Evolutionary conservation across 92 coral and sea anemone genomes (phyloP).

Genomic region (Anthopleura xanthogrammica): DNA sequence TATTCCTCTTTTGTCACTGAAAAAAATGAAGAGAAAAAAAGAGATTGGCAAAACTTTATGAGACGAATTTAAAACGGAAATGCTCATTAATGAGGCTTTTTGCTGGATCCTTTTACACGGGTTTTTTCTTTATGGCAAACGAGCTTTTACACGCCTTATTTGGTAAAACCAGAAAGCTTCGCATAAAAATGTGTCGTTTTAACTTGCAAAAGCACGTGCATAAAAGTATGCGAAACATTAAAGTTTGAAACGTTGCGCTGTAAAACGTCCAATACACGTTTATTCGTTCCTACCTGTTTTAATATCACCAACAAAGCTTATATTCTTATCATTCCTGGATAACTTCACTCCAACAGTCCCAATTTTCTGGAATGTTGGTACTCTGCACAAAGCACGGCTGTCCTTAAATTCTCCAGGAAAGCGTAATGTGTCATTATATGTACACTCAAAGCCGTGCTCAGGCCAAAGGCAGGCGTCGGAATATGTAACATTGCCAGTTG

Average conservation of each 20-base stretch:
- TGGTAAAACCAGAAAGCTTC: too few species aligned
- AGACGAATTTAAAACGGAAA: too few species aligned
- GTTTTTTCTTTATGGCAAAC: too few species aligned
- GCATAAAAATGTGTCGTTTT: too few species aligned
- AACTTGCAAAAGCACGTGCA: too few species aligned
- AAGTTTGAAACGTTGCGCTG: too few species aligned
- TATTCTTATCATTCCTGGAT: conserved; percentile 3
- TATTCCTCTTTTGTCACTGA: conserved; percentile 22
- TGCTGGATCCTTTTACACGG: too few species aligned
- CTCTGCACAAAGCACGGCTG: conserved; percentile 10
- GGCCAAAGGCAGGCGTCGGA: conserved; percentile 43
- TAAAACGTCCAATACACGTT: not conserved
- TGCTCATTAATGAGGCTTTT: too few species aligned
- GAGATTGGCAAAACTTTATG: too few species aligned
- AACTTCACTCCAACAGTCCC: conserved; percentile 2
- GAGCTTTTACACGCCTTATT: too few species aligned
- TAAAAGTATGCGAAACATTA: too few species aligned
- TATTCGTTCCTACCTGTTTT: conserved; percentile 1
- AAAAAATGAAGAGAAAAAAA: not conserved
- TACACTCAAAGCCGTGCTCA: conserved; percentile 27
- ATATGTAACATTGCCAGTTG: conserved; percentile 12
- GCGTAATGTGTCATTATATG: conserved; percentile 4
- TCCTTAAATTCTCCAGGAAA: conserved; percentile 7
- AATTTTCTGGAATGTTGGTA: conserved; percentile 15
- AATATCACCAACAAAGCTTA: not conserved